These are phyloP conservation scores for Idris sp. DNA, from an alignment of 1,140 invertebrate species.

Conservation along the genomic window DNA sequence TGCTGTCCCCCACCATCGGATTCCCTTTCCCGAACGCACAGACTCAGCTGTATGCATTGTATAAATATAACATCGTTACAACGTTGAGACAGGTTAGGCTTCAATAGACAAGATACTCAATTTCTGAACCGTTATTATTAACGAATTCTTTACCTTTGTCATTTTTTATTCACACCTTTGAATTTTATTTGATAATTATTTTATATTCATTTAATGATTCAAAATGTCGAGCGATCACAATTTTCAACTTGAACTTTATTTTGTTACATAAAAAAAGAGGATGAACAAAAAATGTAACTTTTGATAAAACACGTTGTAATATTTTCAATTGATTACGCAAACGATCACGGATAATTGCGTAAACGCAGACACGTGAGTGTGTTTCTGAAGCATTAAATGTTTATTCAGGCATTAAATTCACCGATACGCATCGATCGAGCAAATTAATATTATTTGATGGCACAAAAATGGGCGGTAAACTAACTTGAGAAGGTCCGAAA, in stretches of 20 bases:
- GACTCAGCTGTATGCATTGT: constrained; percentile 67
- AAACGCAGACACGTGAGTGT: background rate
- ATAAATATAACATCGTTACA: constrained; percentile 73
- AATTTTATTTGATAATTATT: too few relatives aligned
- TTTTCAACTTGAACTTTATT: too few relatives aligned
- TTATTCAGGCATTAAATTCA: constrained; percentile 34
- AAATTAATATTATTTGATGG: constrained; percentile 31
- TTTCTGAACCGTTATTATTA: too few relatives aligned
- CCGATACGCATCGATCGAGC: constrained; percentile 23
- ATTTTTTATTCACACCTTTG: too few relatives aligned
- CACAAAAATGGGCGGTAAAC: constrained; percentile 32
- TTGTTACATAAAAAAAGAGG: too few relatives aligned
- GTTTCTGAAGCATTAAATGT: background rate
- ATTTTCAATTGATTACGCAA: constrained; percentile 4
- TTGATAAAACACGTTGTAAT: background rate
- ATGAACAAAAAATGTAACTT: too few relatives aligned
- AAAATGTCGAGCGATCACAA: too few relatives aligned
- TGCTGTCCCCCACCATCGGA: constrained; percentile 59
- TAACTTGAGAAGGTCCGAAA: constrained; percentile 10
- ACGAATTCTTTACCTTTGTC: too few relatives aligned
- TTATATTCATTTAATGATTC: too few relatives aligned
- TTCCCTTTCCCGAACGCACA: constrained; percentile 9
- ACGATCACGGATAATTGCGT: constrained; percentile 11
- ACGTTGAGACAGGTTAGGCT: constrained; percentile 71
- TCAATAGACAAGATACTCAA: constrained; percentile 69